Evolutionary conservation across 2,113 vertebrate species (phyloP).

Genomic region (Capreolus pygargus): DNA sequence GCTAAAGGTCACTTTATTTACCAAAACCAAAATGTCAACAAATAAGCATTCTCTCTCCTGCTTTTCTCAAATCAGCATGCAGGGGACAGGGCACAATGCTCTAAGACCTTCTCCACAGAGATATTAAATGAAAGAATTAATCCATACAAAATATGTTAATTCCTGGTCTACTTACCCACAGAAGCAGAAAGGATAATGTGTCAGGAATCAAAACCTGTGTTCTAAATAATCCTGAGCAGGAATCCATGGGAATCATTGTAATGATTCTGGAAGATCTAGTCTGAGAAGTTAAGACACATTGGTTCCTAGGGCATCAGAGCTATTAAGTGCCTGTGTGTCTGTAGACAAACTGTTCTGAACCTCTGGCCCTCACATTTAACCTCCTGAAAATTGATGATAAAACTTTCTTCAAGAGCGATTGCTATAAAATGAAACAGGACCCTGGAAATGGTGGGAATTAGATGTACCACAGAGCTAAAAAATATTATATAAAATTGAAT

Average conservation of each 20-base stretch:
- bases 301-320: background rate
- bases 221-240: constrained; percentile 57
- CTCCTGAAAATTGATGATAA: background rate
- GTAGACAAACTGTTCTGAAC: background rate
- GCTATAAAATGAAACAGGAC: background rate
- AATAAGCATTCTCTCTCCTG: constrained; percentile 42
- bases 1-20: constrained; percentile 73
- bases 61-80: constrained; percentile 47
- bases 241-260: background rate
- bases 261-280: background rate
- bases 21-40: constrained; percentile 68
- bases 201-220: constrained; percentile 24
- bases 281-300: background rate
- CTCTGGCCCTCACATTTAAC: background rate
- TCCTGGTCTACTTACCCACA: background rate
- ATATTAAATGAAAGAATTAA: constrained; percentile 49
- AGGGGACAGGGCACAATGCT: background rate
- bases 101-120: constrained; percentile 45
- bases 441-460: background rate
- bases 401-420: background rate
- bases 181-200: constrained; percentile 56
- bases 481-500: background rate
- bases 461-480: background rate
- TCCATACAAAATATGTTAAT: constrained; percentile 62
- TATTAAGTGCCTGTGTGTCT: background rate